phyloP scores from a whole-genome alignment of 2,888 invertebrate species.

The Drosophila neutralis region DNA sequence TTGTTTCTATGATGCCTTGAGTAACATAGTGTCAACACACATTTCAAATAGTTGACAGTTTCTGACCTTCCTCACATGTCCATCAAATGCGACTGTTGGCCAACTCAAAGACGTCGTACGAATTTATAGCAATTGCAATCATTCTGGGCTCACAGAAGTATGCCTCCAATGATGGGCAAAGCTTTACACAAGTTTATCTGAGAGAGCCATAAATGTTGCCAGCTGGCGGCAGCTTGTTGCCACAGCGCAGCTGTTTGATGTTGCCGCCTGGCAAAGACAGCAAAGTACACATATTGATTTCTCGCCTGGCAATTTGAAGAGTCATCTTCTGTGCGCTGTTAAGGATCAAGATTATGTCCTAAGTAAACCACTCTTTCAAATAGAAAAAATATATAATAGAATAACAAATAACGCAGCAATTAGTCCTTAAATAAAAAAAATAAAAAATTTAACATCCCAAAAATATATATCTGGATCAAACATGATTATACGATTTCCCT shows the following conservation, averaged over 20 bases:
- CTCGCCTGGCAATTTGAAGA: slow-evolving; percentile 10
- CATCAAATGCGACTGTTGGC: slow-evolving; percentile 11
- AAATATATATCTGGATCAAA: background rate
- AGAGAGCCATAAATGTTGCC: slow-evolving; percentile 32
- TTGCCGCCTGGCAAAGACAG: slow-evolving; percentile 23
- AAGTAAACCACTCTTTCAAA: background rate
- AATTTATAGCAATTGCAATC: slow-evolving; percentile 24
- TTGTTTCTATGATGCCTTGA: slow-evolving; percentile 1
- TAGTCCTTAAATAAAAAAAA: background rate
- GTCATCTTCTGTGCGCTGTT: background rate
- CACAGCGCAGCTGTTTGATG: slow-evolving; percentile 7
- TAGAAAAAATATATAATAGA: background rate
- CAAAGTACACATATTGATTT: slow-evolving; percentile 41
- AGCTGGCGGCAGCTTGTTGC: slow-evolving; percentile 26
- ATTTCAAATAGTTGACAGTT: slow-evolving; percentile 1
- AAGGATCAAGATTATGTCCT: background rate
- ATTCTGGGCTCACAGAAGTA: background rate
- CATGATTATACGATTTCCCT: background rate
- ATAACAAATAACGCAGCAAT: background rate
- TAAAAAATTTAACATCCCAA: background rate
- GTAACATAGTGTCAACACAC: slow-evolving; percentile 1
- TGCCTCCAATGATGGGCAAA: slow-evolving; percentile 14
- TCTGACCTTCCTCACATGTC: slow-evolving; percentile 28
- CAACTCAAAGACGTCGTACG: slow-evolving; percentile 9
- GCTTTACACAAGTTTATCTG: slow-evolving; percentile 37